A percentile compares a stretch with the other conserved stretches of the same genome.
Evolutionary conservation across 2,888 invertebrate genomes (phyloP).

Genomic region (Thysanoteuthis rhombus): DNA sequence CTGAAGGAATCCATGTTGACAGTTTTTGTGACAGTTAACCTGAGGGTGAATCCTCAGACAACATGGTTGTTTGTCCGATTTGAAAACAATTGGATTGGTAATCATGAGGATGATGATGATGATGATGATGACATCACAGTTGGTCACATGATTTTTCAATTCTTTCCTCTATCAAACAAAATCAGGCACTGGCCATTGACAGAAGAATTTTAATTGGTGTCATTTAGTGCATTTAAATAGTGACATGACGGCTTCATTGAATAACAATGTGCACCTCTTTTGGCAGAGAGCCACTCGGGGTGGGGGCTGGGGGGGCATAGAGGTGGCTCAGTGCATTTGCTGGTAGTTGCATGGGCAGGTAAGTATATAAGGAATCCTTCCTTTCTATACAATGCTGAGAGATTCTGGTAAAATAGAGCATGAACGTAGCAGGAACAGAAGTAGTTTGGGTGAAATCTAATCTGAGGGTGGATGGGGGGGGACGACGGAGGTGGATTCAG

Average conservation of each 20-base stretch:
- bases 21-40: too few relatives aligned
- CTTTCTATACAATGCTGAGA: neutral
- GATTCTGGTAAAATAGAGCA: neutral
- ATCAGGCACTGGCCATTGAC: neutral
- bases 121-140: neutral
- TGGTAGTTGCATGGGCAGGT: neutral
- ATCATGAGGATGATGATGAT: neutral
- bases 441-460: neutral
- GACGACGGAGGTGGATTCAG: too few relatives aligned
- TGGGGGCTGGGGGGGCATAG: neutral
- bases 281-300: neutral
- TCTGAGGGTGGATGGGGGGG: too few relatives aligned
- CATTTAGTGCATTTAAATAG: neutral
- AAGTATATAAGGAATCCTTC: neutral
- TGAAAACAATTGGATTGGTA: neutral
- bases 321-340: neutral
- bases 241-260: neutral
- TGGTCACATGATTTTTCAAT: neutral
- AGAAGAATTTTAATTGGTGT: neutral
- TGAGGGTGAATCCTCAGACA: too few relatives aligned
- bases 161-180: neutral
- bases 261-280: neutral
- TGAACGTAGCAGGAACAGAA: neutral
- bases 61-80: too few relatives aligned
- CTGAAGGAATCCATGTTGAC: too few relatives aligned